Evolutionary conservation across 1,140 invertebrate genomes (phyloP), one percentile per base, ranked within the genome.

Genomic region (Ceratina calcarata): DNA sequence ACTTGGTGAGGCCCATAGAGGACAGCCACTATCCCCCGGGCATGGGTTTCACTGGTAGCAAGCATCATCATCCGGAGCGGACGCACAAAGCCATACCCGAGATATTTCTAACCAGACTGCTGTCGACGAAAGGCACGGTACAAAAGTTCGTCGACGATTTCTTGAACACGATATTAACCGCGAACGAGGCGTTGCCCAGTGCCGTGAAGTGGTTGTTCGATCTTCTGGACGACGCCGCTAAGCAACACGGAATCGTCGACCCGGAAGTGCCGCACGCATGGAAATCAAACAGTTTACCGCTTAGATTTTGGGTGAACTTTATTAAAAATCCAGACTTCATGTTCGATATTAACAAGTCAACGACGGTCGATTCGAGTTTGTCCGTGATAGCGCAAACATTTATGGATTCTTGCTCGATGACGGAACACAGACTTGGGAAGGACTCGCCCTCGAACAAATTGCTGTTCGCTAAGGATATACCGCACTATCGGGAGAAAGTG

Each of bases 101-200:
- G 94, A 98, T 99, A 90, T 99, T 98, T 91, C 94, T 99, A 68
- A 99, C 98, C 8, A 94, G 98, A 83, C 93, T 99, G 18, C 92
- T 99, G 0, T 98, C 98, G 32, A 98, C 98, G 0, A 99, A 99
- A 93, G 98, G 98, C 22, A 99, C 98, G 10, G 96, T 99, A 66
- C 98, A 99, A 91, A 98, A 99, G 91, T 99, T 98, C 93, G 97
- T 99, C 15, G 98, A 99, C 89, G 98, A 99, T 91, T 99, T 99
- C 91, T 96, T 98, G 87, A 95, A 95, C 68, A 98, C 97, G 6
- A 97, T 98, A 88, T 92, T 98, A 57, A 97, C 96, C 12, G 97
- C 97, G 8, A 98, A 98, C 90, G 97, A 98, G 85, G 95, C 96
- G n/a, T 90, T 98, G 55, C 98, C 98, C 0, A 97, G 97, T 20